These are phyloP conservation scores for Ivindomyrus marchei DNA, from an alignment of 2,113 vertebrate species.

Conservation along the genomic window DNA sequence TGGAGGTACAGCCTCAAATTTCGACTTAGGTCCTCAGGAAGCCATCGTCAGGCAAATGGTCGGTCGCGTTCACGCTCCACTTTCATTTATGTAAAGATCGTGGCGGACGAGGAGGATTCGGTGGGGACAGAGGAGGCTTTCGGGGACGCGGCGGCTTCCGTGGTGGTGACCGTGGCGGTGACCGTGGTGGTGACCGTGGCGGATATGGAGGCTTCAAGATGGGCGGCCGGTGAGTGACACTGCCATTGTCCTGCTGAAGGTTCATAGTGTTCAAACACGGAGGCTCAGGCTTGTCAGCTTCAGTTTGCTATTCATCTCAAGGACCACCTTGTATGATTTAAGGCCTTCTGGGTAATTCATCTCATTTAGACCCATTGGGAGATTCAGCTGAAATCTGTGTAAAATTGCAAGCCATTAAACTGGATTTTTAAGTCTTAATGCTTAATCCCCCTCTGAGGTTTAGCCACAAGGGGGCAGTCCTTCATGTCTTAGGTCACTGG, in stretches of 20 bases:
- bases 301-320: not conserved
- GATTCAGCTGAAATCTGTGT: not conserved
- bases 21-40: not conserved
- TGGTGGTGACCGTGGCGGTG: conserved; percentile 37
- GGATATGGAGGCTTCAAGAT: conserved; percentile 74
- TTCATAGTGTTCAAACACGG: not conserved
- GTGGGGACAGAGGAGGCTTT: conserved; percentile 66
- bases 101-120: conserved; percentile 77
- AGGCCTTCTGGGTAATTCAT: not conserved
- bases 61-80: not conserved
- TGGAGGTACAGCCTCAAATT: conserved; percentile 48
- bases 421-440: not conserved
- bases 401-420: not conserved
- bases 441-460: not conserved
- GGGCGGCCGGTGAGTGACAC: conserved; percentile 77
- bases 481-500: not conserved
- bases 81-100: conserved; percentile 60
- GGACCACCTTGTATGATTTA: not conserved
- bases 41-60: not conserved
- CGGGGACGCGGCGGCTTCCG: conserved; percentile 57
- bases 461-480: not conserved
- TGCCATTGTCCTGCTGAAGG: not conserved
- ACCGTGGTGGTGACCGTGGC: conserved; percentile 33
- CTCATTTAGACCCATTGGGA: not conserved
- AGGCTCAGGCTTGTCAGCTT: not conserved